Conservation (phyloP, 2,113 vertebrate genomes). For the Oreocharis arfaki region DNA sequence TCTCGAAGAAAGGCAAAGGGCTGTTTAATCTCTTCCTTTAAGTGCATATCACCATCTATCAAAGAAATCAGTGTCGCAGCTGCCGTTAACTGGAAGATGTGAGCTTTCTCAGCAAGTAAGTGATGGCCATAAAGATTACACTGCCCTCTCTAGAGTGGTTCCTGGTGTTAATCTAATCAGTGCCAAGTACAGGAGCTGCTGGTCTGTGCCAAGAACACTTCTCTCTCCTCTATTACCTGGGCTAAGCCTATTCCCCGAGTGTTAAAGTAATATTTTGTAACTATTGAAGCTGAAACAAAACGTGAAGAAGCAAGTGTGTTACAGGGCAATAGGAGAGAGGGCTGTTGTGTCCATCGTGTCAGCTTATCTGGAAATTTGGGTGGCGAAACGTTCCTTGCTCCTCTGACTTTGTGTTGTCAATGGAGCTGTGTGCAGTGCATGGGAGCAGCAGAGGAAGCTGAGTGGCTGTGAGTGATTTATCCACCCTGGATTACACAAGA, state of each 20-base stretch:
- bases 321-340: background rate
- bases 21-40: background rate
- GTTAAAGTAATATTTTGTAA: background rate
- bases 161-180: background rate
- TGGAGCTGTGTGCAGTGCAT: background rate
- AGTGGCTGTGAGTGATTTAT: background rate
- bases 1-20: background rate
- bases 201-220: background rate
- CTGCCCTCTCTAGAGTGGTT: background rate
- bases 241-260: background rate
- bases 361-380: background rate
- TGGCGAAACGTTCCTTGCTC: accelerated
- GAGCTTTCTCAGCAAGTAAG: background rate
- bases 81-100: background rate
- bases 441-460: background rate
- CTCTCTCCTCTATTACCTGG: background rate
- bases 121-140: background rate
- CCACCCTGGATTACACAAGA: background rate
- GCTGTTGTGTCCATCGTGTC: background rate
- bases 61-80: background rate
- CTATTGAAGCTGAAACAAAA: background rate
- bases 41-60: background rate
- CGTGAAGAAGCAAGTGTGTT: background rate
- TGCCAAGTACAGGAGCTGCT: background rate
- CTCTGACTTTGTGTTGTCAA: background rate